Conservation (phyloP, 2,797 vertebrate genomes). For the Lagorchestes hirsutus region DNA sequence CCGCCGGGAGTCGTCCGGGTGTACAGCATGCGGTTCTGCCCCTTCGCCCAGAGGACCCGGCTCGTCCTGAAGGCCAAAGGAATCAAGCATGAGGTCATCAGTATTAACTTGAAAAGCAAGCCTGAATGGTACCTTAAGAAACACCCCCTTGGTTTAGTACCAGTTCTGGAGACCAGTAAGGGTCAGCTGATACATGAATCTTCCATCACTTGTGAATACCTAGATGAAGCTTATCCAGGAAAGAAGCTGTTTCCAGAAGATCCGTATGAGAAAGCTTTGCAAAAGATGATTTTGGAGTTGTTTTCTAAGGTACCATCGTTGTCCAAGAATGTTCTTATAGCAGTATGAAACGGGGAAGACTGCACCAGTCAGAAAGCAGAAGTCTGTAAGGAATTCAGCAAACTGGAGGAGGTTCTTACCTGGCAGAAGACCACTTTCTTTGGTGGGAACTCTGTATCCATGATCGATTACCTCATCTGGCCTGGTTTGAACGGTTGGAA, state of each 20-base stretch:
- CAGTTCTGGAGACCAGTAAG: constrained; percentile 90
- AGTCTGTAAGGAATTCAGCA: too few species aligned
- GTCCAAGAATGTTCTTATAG: too few species aligned
- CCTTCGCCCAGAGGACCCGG: constrained; percentile 90
- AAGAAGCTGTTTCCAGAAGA: constrained; percentile 91
- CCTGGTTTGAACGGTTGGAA: constrained; percentile 95
- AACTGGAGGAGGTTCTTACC: constrained; percentile 90
- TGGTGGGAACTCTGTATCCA: constrained; percentile 90
- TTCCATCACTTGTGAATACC: constrained; percentile 93
- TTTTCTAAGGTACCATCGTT: constrained; percentile 96
- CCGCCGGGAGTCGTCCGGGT: constrained; percentile 87
- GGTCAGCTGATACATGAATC: constrained; percentile 95
- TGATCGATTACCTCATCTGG: constrained; percentile 98
- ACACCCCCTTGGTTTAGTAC: constrained; percentile 91
- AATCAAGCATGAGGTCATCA: constrained; percentile 89
- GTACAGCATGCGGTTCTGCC: constrained; percentile 97
- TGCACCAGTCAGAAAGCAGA: too few species aligned
- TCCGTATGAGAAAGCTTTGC: constrained; percentile 91
- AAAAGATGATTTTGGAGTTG: constrained; percentile 93
- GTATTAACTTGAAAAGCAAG: constrained; percentile 94
- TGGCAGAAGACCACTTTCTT: constrained; percentile 90
- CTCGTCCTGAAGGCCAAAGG: constrained; percentile 87
- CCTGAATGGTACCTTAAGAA: constrained; percentile 94
- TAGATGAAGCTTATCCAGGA: constrained; percentile 92
- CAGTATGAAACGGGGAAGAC: too few species aligned